These are phyloP conservation scores for Buceros bicornis DNA, from an alignment of 2,797 vertebrate genomes.

Conservation along the genomic window DNA sequence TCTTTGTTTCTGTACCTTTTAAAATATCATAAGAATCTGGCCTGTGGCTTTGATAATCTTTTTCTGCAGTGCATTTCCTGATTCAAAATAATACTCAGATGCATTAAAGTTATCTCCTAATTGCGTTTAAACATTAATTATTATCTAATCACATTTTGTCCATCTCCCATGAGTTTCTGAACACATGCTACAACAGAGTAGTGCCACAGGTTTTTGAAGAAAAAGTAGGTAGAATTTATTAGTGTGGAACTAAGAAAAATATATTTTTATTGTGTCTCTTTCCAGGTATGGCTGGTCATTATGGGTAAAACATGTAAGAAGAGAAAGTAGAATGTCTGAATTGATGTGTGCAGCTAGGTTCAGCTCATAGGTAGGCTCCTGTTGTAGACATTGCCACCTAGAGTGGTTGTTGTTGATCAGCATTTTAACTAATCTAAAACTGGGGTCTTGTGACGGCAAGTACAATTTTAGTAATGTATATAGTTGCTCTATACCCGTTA, in stretches of 20 bases:
- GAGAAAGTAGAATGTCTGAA: background rate
- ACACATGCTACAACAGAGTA: background rate
- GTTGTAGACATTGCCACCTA: background rate
- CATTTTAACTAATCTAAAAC: background rate
- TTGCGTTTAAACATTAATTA: background rate
- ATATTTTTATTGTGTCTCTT: background rate
- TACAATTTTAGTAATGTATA: background rate
- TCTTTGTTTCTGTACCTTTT: background rate
- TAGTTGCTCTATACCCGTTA: background rate
- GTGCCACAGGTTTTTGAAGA: background rate
- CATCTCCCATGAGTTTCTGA: background rate
- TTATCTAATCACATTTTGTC: background rate
- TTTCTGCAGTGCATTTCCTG: background rate
- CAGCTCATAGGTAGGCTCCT: background rate
- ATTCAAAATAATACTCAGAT: background rate
- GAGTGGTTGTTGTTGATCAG: background rate
- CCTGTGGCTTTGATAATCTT: background rate
- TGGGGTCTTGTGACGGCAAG: background rate
- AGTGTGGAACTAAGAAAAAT: background rate
- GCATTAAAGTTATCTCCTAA: background rate
- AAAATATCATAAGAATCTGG: background rate
- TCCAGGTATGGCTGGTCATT: background rate
- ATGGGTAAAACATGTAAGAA: background rate
- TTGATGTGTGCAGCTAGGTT: fast-evolving
- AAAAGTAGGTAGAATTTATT: background rate